Base-by-base conservation (phyloP, 2,888 invertebrate genomes). In the Xestia c-nigrum region DNA sequence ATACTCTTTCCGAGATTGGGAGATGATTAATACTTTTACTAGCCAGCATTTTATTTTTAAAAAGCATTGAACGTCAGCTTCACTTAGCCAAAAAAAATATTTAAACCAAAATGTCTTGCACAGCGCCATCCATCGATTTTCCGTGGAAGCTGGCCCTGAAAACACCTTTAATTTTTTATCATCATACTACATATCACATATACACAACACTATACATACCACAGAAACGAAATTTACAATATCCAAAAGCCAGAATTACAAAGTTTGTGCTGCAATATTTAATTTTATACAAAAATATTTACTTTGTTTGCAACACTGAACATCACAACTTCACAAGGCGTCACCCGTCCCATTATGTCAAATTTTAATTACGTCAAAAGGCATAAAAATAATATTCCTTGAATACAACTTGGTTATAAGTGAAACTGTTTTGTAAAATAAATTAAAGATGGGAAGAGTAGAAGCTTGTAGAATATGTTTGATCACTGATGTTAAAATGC, bases 381-480 rank as follows among this genome's bases (percentile, higher is more conserved):
- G 31, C 3, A 31, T 31, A 31, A 31, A 31, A 31, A 31, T 31
- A 31, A 31, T 31, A 31, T 31, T 31, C 31, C 31, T 31, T 31
- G 31, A 31, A 31, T 31, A 31, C 31, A 31, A 31, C 31, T 31
- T 31, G 31, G 31, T 31, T 31, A n/a, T n/a, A 31, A 31, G 40
- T 43, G 40, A 6, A 40, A 10, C 12, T 40, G n/a, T n/a, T n/a
- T 43, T 43, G n/a, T 43, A 43, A 64, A 43, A n/a, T 7, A 40
- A 40, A 40, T 40, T n/a, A n/a, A 71, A 72, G 31, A 78, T 78
- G 78, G 80, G 66, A 46, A 78, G 80, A 61, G 64, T 78, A 82
- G 46, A 82, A 80, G 81, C 68, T 65, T 82, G 81, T 81, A 66
- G 76, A 71, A 80, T 77, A 71, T 77, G 76, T 72, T 61, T 77